A percentile compares a stretch with the other conserved stretches of the same genome.
Conservation (phyloP, 2,888 invertebrate genomes). For the Gryllus longicercus region DNA sequence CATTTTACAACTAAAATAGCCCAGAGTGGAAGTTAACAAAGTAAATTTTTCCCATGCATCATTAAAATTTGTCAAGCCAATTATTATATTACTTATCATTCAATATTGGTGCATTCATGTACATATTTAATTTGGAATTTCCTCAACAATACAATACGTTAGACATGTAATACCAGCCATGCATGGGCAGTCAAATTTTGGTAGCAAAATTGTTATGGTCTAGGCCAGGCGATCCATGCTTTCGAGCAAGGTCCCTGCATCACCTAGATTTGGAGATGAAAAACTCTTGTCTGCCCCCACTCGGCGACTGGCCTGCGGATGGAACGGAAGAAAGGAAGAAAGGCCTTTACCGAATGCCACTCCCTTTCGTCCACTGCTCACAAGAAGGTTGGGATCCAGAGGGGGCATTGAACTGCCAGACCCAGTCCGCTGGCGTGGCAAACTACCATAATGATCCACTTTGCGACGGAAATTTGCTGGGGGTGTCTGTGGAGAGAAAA, state of each 20-base stretch:
- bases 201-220: too few relatives aligned
- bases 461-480: constrained; percentile 71
- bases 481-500: constrained; percentile 59
- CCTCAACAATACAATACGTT: too few relatives aligned
- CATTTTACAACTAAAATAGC: too few relatives aligned
- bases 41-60: too few relatives aligned
- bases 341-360: constrained; percentile 68
- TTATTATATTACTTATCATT: too few relatives aligned
- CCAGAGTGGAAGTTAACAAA: too few relatives aligned
- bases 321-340: constrained; percentile 33
- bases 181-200: background rate
- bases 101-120: too few relatives aligned
- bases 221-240: background rate
- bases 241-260: constrained; percentile 30
- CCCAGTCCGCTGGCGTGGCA: constrained; percentile 56
- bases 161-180: background rate
- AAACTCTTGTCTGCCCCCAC: constrained; percentile 69
- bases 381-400: constrained; percentile 24
- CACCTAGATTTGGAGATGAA: constrained; percentile 80
- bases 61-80: too few relatives aligned
- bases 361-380: constrained; percentile 51
- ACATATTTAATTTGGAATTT: too few relatives aligned
- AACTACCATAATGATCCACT: constrained; percentile 70
- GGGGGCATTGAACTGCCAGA: constrained; percentile 26
- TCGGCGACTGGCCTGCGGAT: constrained; percentile 45